phyloP scores from a whole-genome alignment of 1,140 invertebrate genomes.

The Drosophila kurseongensis region DNA sequence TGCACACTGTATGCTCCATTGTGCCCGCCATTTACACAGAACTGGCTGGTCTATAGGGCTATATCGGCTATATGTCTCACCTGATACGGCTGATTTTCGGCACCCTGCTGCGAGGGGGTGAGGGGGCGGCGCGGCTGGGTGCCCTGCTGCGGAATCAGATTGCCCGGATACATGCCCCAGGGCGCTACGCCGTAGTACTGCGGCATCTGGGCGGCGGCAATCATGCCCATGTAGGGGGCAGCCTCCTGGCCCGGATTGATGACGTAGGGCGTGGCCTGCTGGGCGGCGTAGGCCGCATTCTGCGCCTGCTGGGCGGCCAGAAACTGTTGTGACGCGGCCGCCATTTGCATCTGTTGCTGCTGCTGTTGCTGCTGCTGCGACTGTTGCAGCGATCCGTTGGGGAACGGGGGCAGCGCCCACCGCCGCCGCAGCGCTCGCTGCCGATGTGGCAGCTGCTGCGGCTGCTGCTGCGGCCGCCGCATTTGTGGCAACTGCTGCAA shows the following conservation, averaged over 20 bases:
- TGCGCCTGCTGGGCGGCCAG: slow-evolving; percentile 84
- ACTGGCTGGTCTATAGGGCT: background rate
- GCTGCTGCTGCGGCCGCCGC: slow-evolving; percentile 88
- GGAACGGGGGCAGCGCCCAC: slow-evolving; percentile 80
- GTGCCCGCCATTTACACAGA: background rate
- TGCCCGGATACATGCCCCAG: slow-evolving; percentile 93
- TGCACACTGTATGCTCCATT: slow-evolving; percentile 1
- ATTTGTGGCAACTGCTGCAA: slow-evolving; percentile 87
- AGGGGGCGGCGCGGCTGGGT: slow-evolving; percentile 90
- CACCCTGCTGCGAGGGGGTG: slow-evolving; percentile 89
- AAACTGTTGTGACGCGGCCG: slow-evolving; percentile 86
- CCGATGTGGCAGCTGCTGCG: slow-evolving; percentile 87
- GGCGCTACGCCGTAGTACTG: slow-evolving; percentile 93
- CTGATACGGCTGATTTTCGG: slow-evolving; percentile 86
- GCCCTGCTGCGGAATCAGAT: slow-evolving; percentile 89
- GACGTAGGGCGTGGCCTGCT: slow-evolving; percentile 92
- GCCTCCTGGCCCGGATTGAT: slow-evolving; percentile 90
- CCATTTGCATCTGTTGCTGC: slow-evolving; percentile 87
- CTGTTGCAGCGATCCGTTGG: slow-evolving; percentile 85
- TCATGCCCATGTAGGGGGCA: slow-evolving; percentile 87
- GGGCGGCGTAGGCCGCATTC: slow-evolving; percentile 86
- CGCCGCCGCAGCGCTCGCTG: slow-evolving; percentile 90
- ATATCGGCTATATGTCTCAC: slow-evolving; percentile 48
- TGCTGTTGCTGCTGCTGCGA: slow-evolving; percentile 85
- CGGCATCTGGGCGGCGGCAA: slow-evolving; percentile 89